These are phyloP conservation scores for Sterna hirundo DNA, from an alignment of 2,113 vertebrate genomes.

Conservation along the genomic window DNA sequence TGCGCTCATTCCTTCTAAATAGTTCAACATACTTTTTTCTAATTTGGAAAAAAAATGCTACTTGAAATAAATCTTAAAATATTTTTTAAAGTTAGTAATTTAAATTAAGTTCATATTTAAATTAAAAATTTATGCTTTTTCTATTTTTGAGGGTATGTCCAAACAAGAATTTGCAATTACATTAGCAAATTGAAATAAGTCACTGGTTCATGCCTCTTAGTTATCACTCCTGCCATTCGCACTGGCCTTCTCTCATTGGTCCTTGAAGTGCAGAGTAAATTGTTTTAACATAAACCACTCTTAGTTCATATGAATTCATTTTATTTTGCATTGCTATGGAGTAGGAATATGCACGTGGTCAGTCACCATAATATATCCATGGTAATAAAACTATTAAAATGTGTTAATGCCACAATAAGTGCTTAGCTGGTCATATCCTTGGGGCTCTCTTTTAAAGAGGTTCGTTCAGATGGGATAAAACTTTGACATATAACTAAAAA, in stretches of 20 bases:
- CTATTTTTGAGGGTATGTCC: not conserved
- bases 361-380: not conserved
- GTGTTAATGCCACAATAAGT: not conserved
- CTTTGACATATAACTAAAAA: not conserved
- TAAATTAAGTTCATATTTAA: not conserved
- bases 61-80: not conserved
- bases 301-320: not conserved
- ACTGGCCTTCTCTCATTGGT: not conserved
- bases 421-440: not conserved
- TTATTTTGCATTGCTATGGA: not conserved
- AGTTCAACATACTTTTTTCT: not conserved
- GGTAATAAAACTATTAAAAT: not conserved
- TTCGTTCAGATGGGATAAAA: slow-evolving; percentile 11
- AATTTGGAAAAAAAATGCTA: not conserved
- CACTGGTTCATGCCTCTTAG: not conserved
- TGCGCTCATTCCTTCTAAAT: not conserved
- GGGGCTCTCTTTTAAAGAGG: slow-evolving; percentile 6
- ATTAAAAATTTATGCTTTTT: not conserved
- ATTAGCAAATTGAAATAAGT: not conserved
- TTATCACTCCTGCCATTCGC: not conserved
- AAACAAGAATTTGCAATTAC: not conserved
- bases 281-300: not conserved
- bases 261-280: not conserved
- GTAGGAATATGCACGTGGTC: not conserved
- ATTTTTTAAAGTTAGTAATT: not conserved